These are phyloP conservation scores for Acanthurus leucopareius DNA, from an alignment of 2,797 vertebrate genomes.

Conservation along the genomic window DNA sequence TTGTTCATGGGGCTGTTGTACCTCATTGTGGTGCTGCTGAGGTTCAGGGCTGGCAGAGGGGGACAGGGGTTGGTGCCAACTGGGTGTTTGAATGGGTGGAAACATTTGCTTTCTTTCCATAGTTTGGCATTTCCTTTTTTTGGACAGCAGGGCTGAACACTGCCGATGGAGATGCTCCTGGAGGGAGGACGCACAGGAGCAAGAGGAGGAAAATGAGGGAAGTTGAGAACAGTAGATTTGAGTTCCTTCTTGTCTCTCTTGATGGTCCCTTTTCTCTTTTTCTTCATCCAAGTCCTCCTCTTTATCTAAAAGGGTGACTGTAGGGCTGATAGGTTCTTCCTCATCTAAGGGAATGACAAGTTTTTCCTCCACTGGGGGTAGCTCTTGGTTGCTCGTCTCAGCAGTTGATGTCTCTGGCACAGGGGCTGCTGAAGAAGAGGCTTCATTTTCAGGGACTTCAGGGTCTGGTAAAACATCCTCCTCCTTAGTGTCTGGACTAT, in stretches of 20 bases:
- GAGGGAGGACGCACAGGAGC: conserved; percentile 87
- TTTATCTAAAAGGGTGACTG: conserved; percentile 87
- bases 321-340: conserved; percentile 83
- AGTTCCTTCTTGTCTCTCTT: conserved; percentile 79
- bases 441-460: conserved; percentile 27
- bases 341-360: conserved; percentile 88
- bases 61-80: conserved; percentile 35
- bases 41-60: conserved; percentile 51
- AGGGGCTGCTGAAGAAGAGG: conserved; percentile 1
- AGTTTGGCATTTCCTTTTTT: conserved; percentile 62
- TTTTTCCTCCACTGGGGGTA: conserved; percentile 79
- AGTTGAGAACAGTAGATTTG: conserved; percentile 75
- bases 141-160: conserved; percentile 83
- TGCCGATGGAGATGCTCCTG: conserved; percentile 87
- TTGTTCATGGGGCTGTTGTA: conserved; percentile 45
- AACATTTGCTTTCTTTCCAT: conserved; percentile 18
- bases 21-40: conserved; percentile 42
- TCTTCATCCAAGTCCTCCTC: conserved; percentile 89
- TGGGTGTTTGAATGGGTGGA: conserved; percentile 45
- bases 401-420: conserved; percentile 7
- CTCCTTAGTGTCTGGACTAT: conserved; percentile 65
- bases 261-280: conserved; percentile 61
- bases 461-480: conserved; percentile 37
- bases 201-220: conserved; percentile 61
- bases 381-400: conserved; percentile 34